These are phyloP conservation scores for Tachina grossa DNA, from an alignment of 2,888 invertebrate species.

Conservation along the genomic window DNA sequence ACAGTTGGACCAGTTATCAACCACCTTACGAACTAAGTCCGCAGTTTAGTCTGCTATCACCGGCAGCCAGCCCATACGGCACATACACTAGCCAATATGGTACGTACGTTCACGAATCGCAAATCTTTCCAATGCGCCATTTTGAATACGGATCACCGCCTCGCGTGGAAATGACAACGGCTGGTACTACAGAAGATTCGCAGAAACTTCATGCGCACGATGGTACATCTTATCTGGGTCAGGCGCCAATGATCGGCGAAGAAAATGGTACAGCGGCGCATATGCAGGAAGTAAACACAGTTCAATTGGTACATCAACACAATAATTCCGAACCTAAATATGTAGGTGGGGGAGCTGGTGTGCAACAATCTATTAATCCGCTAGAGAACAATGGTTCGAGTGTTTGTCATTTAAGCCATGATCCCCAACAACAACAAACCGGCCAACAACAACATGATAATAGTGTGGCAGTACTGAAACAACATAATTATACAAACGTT, in stretches of 20 bases:
- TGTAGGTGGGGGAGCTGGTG: slow-evolving; percentile 75
- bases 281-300: slow-evolving; percentile 68
- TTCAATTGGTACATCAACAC: slow-evolving; percentile 75
- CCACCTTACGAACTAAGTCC: slow-evolving; percentile 90
- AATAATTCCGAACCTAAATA: slow-evolving; percentile 81
- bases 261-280: slow-evolving; percentile 57
- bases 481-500: slow-evolving; percentile 71
- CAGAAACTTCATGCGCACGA: slow-evolving; percentile 83
- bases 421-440: slow-evolving; percentile 73
- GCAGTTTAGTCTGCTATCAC: slow-evolving; percentile 89
- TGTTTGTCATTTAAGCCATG: slow-evolving; percentile 79
- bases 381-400: slow-evolving; percentile 77
- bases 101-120: slow-evolving; percentile 88
- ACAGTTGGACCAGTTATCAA: slow-evolving; percentile 90
- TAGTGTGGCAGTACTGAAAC: slow-evolving; percentile 68
- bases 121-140: slow-evolving; percentile 87
- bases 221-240: slow-evolving; percentile 84
- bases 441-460: slow-evolving; percentile 73
- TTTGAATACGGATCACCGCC: slow-evolving; percentile 83
- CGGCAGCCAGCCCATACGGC: slow-evolving; percentile 87
- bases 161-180: slow-evolving; percentile 79
- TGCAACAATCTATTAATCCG: slow-evolving; percentile 75
- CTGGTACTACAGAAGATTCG: slow-evolving; percentile 84
- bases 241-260: slow-evolving; percentile 76
- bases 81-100: slow-evolving; percentile 87